Evolutionary conservation across 1,140 invertebrate species (phyloP).

Genomic region (Drosophila gunungcola): DNA sequence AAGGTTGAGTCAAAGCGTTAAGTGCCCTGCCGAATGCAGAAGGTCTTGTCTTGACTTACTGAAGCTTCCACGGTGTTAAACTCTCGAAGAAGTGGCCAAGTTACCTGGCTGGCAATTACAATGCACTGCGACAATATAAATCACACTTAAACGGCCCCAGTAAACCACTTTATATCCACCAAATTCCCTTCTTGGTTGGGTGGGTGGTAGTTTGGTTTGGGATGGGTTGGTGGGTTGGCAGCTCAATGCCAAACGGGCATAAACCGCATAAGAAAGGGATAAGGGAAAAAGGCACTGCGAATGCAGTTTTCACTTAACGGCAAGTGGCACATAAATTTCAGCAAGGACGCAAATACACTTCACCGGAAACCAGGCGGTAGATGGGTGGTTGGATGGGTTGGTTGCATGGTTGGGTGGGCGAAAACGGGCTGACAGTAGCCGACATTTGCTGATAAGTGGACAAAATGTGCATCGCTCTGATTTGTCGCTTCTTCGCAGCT

Average conservation of each 20-base stretch:
- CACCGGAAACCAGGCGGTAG: neutral
- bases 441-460: conserved; percentile 60
- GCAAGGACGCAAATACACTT: conserved; percentile 63
- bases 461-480: conserved; percentile 58
- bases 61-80: conserved; percentile 14
- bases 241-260: conserved; percentile 48
- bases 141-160: conserved; percentile 61
- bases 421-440: conserved; percentile 16
- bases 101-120: conserved; percentile 32
- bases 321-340: conserved; percentile 79
- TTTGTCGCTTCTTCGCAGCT: conserved; percentile 13
- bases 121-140: conserved; percentile 56
- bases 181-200: conserved; percentile 18
- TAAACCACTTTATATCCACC: conserved; percentile 29
- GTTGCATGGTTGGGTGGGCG: neutral
- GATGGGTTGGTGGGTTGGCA: conserved; percentile 9
- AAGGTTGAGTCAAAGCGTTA: conserved; percentile 23
- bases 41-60: conserved; percentile 27
- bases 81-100: conserved; percentile 7
- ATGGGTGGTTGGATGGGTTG: neutral
- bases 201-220: conserved; percentile 3
- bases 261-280: conserved; percentile 38
- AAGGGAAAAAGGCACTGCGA: conserved; percentile 25
- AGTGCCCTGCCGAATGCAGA: conserved; percentile 18
- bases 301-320: conserved; percentile 75